Evolutionary conservation across 2,113 vertebrate genomes (phyloP).

Genomic region (Paratilapia polleni): DNA sequence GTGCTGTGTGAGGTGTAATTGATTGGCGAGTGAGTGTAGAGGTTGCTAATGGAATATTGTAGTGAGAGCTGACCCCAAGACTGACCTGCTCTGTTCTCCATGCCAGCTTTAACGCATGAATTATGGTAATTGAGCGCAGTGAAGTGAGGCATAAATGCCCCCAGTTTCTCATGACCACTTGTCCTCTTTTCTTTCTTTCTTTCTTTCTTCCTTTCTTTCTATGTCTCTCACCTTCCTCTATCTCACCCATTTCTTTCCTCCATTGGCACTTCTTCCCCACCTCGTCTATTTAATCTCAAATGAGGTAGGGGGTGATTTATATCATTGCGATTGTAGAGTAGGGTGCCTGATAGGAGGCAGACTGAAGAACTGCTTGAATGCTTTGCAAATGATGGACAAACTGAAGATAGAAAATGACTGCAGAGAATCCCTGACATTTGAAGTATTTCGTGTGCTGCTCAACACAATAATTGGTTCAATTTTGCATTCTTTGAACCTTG

Average conservation of each 20-base stretch:
- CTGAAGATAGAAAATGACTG: conserved; percentile 46
- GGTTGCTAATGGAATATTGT: conserved; percentile 65
- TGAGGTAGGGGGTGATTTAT: conserved; percentile 48
- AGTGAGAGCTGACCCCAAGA: conserved; percentile 58
- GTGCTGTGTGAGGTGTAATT: conserved; percentile 64
- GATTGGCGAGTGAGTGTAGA: conserved; percentile 63
- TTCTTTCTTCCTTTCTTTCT: background rate
- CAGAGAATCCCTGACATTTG: conserved; percentile 58
- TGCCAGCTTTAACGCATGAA: conserved; percentile 66
- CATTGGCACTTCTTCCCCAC: conserved; percentile 24
- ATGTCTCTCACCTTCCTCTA: background rate
- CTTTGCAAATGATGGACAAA: conserved; percentile 53
- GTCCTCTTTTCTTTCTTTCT: background rate
- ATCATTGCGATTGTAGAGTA: conserved; percentile 34
- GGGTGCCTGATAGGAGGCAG: conserved; percentile 33
- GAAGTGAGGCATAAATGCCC: conserved; percentile 53
- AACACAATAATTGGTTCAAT: conserved; percentile 57
- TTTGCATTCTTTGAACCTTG: conserved; percentile 50
- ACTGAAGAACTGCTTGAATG: conserved; percentile 44
- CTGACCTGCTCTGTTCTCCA: conserved; percentile 65
- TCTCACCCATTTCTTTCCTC: conserved; percentile 16
- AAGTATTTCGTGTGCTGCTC: conserved; percentile 45
- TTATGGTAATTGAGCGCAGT: conserved; percentile 72
- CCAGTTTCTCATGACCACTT: conserved; percentile 18
- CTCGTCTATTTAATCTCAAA: conserved; percentile 50